Evolutionary conservation across 2,113 vertebrate species (phyloP).

Genomic region (Hucho hucho): DNA sequence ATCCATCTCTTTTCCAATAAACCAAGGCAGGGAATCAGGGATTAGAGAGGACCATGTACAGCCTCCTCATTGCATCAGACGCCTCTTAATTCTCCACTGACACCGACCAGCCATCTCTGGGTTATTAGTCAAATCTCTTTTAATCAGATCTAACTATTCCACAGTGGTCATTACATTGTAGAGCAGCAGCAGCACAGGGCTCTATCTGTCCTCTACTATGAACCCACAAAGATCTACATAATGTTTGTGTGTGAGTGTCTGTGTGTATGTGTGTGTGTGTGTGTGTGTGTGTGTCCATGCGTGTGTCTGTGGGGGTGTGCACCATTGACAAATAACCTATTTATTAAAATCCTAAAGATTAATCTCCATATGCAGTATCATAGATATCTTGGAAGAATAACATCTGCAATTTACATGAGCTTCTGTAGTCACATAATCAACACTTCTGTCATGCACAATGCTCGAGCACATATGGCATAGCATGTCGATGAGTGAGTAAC

Average conservation of each 20-base stretch:
- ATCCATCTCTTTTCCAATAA: constrained; percentile 11
- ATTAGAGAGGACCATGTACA: neutral
- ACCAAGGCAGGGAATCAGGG: neutral
- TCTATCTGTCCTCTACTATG: neutral
- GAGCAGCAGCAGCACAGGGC: constrained; percentile 3
- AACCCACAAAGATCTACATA: neutral
- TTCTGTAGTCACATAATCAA: constrained; percentile 9
- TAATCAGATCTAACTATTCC: constrained; percentile 27
- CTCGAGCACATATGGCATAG: neutral
- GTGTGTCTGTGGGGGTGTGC: neutral
- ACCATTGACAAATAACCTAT: neutral
- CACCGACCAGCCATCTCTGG: neutral
- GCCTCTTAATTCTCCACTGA: neutral
- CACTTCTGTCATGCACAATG: constrained; percentile 14
- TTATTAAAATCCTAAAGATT: constrained; percentile 4
- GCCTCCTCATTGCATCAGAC: neutral
- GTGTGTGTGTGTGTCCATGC: no score
- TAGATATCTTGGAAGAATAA: neutral
- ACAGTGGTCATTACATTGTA: constrained; percentile 20
- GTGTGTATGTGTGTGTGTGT: no score
- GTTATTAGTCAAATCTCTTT: constrained; percentile 26
- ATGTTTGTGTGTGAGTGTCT: no score
- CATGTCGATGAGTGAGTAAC: neutral
- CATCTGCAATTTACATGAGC: constrained; percentile 9
- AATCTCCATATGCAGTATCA: constrained; percentile 15